Evolutionary conservation across 2,888 invertebrate species (phyloP), one percentile per base, ranked within the genome.

Genomic region (Ommatoiulus sabulosus): DNA sequence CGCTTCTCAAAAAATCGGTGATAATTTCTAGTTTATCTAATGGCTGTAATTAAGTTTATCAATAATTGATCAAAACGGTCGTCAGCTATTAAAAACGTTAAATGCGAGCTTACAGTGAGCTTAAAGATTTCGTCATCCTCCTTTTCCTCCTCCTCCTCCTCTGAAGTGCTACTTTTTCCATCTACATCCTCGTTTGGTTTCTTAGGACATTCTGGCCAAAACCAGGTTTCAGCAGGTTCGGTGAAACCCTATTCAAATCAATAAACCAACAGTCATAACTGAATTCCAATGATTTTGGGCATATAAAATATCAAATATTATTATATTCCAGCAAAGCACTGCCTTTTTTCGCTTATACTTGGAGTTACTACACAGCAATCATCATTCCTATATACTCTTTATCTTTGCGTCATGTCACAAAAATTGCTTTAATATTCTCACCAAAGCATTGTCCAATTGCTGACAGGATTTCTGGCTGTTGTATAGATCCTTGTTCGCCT

Each of bases 1-100:
- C 94, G n/a, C 93, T 93, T 89, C 96, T 93, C 88, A 97, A 92
- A 92, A 97, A 96, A 46, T 93, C 92, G 0, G 95, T 94, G 5
- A 96, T 90, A 90, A 95, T 93, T 90, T 94, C 94, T 57, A 96
- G 92, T 92, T 95, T 94, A 91, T 95, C 95, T 63, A 91, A 91
- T 1, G 93, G 91, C 92, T 94, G 91, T 4, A 91, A 91, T 17
- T 2, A 17, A 87, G 8, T 72, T n/a, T 17, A 63, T 3, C 6
- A 89, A 15, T 7, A 35, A 20, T 57, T 6, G 7, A 35, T 17
- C 63, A 87, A 87, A 57, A 7, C 17, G 10, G 12, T 52, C 5
- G 5, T n/a, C 8, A 72, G n/a, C 12, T 12, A 35, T 63, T 87
- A 5, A n/a, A 52, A 52, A 46, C n/a, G 46, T 24, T 20, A 24